These are phyloP conservation scores for Bergia puertoricense DNA, from an alignment of 92 coral and sea anemone species.

Conservation along the genomic window DNA sequence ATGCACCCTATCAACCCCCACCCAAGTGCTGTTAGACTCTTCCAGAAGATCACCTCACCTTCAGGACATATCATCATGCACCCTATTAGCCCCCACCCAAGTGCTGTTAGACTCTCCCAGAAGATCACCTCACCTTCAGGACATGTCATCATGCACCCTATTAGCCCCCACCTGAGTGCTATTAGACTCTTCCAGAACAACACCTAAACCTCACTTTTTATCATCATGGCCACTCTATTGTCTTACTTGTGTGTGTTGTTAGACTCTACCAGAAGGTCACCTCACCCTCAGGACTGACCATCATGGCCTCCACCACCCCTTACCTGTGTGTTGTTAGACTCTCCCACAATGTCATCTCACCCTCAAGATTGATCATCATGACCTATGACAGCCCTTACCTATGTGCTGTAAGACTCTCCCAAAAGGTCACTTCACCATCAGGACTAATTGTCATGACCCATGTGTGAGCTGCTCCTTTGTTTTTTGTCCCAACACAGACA, in stretches of 20 bases:
- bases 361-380: background rate
- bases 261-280: conserved; percentile 50
- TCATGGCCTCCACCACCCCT: no score
- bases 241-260: no score
- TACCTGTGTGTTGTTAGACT: no score
- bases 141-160: no score
- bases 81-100: no score
- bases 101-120: conserved; percentile 99
- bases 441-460: conserved; percentile 98
- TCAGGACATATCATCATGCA: no score
- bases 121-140: conserved; percentile 86
- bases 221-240: no score
- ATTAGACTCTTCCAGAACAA: conserved; percentile 74
- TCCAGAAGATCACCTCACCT: no score
- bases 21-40: conserved; percentile 99
- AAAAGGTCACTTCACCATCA: conserved; percentile 88
- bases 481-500: conserved; percentile 95
- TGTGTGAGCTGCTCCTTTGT: conserved; percentile 91
- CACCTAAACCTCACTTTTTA: no score
- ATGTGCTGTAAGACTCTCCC: conserved; percentile 99
- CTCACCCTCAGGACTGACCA: conserved; percentile 58
- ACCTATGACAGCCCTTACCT: conserved; percentile 57
- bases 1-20: no score
- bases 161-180: no score
- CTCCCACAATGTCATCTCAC: background rate